Base-by-base conservation (phyloP, 1,140 invertebrate genomes). In the Globodera rostochiensis region DNA sequence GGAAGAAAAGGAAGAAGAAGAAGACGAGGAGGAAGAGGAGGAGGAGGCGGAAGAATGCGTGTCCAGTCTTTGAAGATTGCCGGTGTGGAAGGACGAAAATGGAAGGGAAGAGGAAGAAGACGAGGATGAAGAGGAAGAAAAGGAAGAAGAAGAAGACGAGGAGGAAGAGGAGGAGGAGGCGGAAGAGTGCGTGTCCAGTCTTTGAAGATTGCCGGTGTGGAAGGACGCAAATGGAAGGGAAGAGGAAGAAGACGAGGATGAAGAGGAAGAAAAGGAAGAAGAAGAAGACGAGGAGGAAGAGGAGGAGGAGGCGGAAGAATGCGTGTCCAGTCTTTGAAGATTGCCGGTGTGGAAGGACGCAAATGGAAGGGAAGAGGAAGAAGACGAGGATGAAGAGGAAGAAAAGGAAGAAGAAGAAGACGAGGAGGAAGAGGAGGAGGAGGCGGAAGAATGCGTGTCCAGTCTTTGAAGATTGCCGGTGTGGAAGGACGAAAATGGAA, bases 241-340 rank as follows among this genome's bases (percentile, higher is more conserved):
- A 9, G 46, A 45, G n/a, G 19, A 69, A 69, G n/a, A 36, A 19
- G 69, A 9, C 69, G 21, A 7, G 69, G 69, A 71, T 47, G 69
- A 19, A n/a, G 69, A 13, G 0, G 5, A 9, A 36, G 19, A 60
- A 60, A 60, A 15, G 11, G 57, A 5, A 11, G 66, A 69, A 2
- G 66, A 69, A 9, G 19, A 71, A 45, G 69, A 25, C 25, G 3
- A 71, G 36, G 69, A 25, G 36, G 69, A 71, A 21, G 69, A 71
- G 0, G 21, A 71, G 11, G 69, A 71, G 69, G 69, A 71, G 21
- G 69, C n/a, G 69, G 69, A 71, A 7, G 8, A 69, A 21, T 71
- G 69, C 21, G n/a, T 71, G 69, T 71, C 69, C 69, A 71, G 9
- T 71, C 69, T 71, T 71, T 71, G 69, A 71, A 15, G n/a, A 5